Percentiles rank a stretch among this genome's conserved stretches.
These are phyloP conservation scores for Redunca redunca DNA, from an alignment of 2,113 vertebrate species.

Conservation along the genomic window DNA sequence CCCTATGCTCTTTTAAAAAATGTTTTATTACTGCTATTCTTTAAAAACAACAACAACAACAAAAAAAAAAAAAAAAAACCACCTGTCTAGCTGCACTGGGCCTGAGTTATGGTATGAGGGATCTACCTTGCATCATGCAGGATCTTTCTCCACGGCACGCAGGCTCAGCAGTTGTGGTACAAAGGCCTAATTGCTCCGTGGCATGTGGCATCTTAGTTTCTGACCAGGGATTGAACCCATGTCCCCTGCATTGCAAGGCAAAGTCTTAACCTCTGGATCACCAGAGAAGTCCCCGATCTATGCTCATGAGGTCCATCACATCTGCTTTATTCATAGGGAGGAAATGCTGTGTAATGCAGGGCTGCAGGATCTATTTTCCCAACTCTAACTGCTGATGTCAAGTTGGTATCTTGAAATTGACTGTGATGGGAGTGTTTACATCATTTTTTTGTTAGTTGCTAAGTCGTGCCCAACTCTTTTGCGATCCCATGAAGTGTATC, in stretches of 20 bases:
- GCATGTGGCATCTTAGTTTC: neutral
- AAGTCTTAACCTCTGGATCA: neutral
- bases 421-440: neutral
- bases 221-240: neutral
- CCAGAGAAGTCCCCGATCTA: neutral
- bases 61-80: accelerated
- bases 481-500: neutral
- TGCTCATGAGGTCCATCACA: neutral
- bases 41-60: neutral
- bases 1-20: neutral
- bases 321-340: accelerated
- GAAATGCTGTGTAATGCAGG: accelerated
- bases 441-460: neutral
- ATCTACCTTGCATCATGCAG: neutral
- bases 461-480: neutral
- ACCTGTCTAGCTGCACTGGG: neutral
- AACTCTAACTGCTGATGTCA: accelerated
- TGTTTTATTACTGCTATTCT: neutral
- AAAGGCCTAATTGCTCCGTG: neutral
- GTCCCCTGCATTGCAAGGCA: neutral
- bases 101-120: neutral
- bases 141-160: accelerated
- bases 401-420: no score
- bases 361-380: accelerated
- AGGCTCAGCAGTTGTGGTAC: neutral